These are phyloP conservation scores for Sebastes steindachneri DNA, from an alignment of 2,797 vertebrate genomes.

Conservation along the genomic window DNA sequence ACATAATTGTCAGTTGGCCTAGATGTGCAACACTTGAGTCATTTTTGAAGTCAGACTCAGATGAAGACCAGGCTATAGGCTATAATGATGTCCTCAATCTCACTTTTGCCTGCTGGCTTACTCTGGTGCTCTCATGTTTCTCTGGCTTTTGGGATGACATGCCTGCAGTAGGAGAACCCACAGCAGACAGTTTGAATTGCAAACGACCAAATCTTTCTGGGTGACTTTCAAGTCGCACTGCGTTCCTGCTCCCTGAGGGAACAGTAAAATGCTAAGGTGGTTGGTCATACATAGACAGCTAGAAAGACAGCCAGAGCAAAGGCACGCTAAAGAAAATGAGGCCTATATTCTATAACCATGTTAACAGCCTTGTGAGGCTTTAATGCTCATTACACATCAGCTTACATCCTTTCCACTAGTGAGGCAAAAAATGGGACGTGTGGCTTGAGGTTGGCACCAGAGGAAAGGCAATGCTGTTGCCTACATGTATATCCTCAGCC, in stretches of 20 bases:
- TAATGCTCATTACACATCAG: background rate
- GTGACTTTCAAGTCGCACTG: slow-evolving; percentile 40
- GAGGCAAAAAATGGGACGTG: background rate
- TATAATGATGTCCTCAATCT: slow-evolving; percentile 47
- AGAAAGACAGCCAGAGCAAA: slow-evolving; percentile 5
- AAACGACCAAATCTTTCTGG: slow-evolving; percentile 38
- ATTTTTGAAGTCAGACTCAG: slow-evolving; percentile 33
- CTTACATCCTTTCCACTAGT: background rate
- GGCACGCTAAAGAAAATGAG: background rate
- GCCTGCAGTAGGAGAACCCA: slow-evolving; percentile 34
- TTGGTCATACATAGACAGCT: slow-evolving; percentile 33
- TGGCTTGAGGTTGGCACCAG: background rate
- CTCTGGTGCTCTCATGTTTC: slow-evolving; percentile 41
- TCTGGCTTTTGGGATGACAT: slow-evolving; percentile 46
- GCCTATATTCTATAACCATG: background rate
- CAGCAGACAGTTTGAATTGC: slow-evolving; percentile 45
- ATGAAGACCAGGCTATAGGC: slow-evolving; percentile 5
- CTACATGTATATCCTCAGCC: background rate
- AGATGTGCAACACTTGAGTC: slow-evolving; percentile 49
- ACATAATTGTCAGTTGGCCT: slow-evolving; percentile 35
- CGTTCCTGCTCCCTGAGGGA: slow-evolving; percentile 25
- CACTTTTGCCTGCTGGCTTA: slow-evolving; percentile 55
- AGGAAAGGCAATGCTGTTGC: background rate
- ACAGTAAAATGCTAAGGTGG: slow-evolving; percentile 24
- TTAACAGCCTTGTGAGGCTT: background rate